Base-by-base conservation (phyloP, 2,113 vertebrate genomes). In the Bubo scandiacus region DNA sequence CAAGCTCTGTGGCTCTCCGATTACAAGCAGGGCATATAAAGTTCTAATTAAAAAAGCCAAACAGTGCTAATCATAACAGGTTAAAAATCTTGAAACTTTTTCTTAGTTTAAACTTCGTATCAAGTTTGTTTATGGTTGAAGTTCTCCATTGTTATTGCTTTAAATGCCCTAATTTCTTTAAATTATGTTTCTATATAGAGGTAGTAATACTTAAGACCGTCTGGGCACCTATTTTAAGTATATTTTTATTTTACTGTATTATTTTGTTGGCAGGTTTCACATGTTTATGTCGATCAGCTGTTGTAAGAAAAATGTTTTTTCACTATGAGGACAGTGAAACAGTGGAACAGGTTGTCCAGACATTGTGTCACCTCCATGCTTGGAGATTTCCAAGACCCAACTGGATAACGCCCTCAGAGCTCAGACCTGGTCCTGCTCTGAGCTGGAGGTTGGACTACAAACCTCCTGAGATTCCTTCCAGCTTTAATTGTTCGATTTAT, bases 1-100 rank as follows among this genome's bases (percentile, higher is more conserved):
- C 61, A 93, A 94, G 66, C 68, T 67, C 82, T 95, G 92, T 38
- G 62, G 81, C 86, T 94, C 93, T 89, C 72, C 16, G 86, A 97
- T 97, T 96, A 96, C 43, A 94, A 96, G 90, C 58, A 94, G 72
- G 74, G 34, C 70, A 93, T 73, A 89, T 43, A 86, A 91, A 96
- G n/a, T 73, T 90, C 81, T 93, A 96, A 96, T 94, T 97, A 77
- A 90, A 86, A 94, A 87, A 91, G 5, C 4, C 51, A 78, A 81
- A 68, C 6, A 74, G 12, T 32, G 19, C 71, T 86, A 57, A 38
- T 81, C 3, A 9, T 47, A 78, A 77, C 30, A 94, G 65, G 66
- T 78, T 86, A 62, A 90, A 88, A 88, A 85, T 86, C 65, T 81
- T 84, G 52, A 77, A 81, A 29, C 15, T 49, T 66, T 87, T 81